Percentiles rank a stretch among this genome's conserved stretches.
phyloP scores from a whole-genome alignment of 2,888 invertebrate genomes.

The Scrobipalpa atriplicella region DNA sequence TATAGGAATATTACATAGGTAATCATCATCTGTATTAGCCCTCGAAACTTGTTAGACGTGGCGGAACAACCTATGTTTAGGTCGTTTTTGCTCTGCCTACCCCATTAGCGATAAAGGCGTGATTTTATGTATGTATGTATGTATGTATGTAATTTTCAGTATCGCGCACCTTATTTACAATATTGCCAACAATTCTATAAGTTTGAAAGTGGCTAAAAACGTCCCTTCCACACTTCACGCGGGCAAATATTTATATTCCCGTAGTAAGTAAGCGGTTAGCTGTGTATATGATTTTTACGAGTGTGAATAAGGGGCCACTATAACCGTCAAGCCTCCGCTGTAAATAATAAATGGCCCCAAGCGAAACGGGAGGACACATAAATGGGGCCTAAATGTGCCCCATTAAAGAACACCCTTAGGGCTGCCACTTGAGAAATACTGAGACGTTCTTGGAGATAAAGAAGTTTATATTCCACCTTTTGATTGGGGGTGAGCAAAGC shows the following conservation, averaged over 20 bases:
- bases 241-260: neutral
- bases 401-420: slow-evolving; percentile 26
- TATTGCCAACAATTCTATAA: neutral
- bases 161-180: no score
- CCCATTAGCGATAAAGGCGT: no score
- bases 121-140: no score
- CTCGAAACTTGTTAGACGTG: no score
- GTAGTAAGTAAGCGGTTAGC: slow-evolving; percentile 11
- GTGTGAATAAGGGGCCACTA: slow-evolving; percentile 28
- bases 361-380: slow-evolving; percentile 30
- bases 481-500: neutral
- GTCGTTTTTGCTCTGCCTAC: no score
- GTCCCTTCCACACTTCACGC: neutral
- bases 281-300: slow-evolving; percentile 29
- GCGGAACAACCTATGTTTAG: no score
- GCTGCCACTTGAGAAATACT: slow-evolving; percentile 6
- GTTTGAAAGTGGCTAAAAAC: neutral
- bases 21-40: no score
- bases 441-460: neutral
- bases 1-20: no score
- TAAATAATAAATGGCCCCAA: slow-evolving; percentile 32
- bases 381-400: slow-evolving; percentile 31
- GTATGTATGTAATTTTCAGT: no score
- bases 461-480: neutral
- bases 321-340: slow-evolving; percentile 26